Conservation (phyloP, 2,797 vertebrate genomes). For the Scolopax bukidnonensis region DNA sequence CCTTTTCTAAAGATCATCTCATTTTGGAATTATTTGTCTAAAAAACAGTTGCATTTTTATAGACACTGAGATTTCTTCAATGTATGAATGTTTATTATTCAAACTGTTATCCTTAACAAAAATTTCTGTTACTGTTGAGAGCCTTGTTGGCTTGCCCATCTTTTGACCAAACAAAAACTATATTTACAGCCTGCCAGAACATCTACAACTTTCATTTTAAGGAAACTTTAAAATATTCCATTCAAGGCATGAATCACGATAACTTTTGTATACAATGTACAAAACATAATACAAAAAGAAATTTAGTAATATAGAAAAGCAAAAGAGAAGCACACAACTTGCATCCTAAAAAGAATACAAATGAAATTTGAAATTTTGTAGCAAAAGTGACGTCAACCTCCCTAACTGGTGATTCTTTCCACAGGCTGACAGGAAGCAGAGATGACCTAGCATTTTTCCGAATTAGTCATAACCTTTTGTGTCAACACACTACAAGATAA, state of each 20-base stretch:
- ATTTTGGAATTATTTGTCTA: not conserved
- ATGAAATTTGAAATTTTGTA: not conserved
- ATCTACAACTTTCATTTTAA: not conserved
- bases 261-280: not conserved
- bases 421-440: constrained; percentile 25
- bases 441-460: not conserved
- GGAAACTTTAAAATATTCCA: not conserved
- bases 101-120: not conserved
- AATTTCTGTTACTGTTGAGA: not conserved
- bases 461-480: constrained; percentile 16
- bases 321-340: not conserved
- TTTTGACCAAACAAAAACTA: not conserved
- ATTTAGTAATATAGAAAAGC: not conserved
- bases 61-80: not conserved
- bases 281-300: not conserved
- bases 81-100: not conserved
- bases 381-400: not conserved
- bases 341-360: not conserved
- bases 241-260: rapidly evolving
- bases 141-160: not conserved
- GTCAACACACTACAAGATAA: constrained; percentile 12
- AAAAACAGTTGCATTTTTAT: not conserved
- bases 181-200: not conserved
- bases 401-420: not conserved
- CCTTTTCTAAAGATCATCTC: not conserved